Conservation (phyloP, 2,888 invertebrate genomes). For the Sesia bembeciformis region DNA sequence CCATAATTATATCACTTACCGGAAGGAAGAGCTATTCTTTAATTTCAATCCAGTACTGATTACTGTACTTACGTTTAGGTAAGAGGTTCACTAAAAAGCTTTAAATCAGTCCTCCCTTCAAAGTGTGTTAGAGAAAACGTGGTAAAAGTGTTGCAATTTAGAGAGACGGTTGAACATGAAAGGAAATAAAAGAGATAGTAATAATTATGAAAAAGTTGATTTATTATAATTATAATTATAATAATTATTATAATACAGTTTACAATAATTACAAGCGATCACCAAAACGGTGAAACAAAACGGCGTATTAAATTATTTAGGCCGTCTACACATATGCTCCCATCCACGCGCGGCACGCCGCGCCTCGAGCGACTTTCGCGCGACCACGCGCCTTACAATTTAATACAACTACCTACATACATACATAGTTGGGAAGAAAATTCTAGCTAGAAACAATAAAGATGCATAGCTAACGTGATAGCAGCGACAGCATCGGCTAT, state of each 20-base stretch:
- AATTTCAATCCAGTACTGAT: no score
- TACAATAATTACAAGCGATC: conserved; percentile 75
- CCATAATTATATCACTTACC: no score
- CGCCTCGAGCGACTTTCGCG: neutral
- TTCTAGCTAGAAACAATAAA: neutral
- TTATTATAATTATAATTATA: conserved; percentile 72
- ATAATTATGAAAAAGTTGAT: conserved; percentile 75
- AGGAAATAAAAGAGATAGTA: conserved; percentile 53
- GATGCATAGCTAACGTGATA: neutral
- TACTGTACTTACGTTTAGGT: no score
- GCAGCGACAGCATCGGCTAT: conserved; percentile 9
- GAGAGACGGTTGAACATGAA: no score
- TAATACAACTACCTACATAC: neutral
- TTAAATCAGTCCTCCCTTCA: no score
- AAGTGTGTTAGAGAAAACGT: no score
- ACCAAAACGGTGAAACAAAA: conserved; percentile 74
- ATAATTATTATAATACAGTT: conserved; percentile 75
- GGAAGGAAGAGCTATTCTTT: no score
- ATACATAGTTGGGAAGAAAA: neutral
- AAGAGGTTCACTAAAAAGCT: no score
- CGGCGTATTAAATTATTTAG: conserved; percentile 69
- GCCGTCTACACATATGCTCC: conserved; percentile 32
- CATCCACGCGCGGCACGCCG: conserved; percentile 1
- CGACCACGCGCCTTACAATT: conserved; percentile 5
- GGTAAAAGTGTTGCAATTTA: no score